phyloP scores from a whole-genome alignment of 2,888 invertebrate species.

The Hofmannophila pseudospretella region DNA sequence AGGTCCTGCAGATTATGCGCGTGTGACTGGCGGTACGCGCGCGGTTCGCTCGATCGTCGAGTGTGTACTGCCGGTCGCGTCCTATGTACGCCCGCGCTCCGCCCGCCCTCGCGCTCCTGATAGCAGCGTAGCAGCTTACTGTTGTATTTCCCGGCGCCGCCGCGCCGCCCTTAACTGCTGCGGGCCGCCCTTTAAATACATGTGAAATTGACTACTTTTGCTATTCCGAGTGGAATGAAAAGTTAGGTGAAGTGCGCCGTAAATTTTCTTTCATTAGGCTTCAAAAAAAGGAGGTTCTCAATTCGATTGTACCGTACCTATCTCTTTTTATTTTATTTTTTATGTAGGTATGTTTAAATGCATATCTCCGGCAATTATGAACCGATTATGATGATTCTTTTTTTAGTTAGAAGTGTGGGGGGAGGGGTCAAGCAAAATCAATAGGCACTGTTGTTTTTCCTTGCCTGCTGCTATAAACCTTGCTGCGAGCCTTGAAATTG shows the following conservation, averaged over 20 bases:
- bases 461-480: too few relatives aligned
- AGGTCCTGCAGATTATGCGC: constrained; percentile 36
- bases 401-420: too few relatives aligned
- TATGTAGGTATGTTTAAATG: too few relatives aligned
- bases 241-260: constrained; percentile 4
- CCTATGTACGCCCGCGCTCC: constrained; percentile 26
- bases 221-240: constrained; percentile 18
- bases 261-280: too few relatives aligned
- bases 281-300: too few relatives aligned
- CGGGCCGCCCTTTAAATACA: constrained; percentile 14
- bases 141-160: constrained; percentile 29
- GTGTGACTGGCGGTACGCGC: constrained; percentile 38
- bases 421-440: too few relatives aligned
- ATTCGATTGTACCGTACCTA: too few relatives aligned
- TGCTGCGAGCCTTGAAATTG: too few relatives aligned
- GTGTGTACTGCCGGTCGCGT: constrained; percentile 54
- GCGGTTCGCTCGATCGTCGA: constrained; percentile 50
- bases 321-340: too few relatives aligned
- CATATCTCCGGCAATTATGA: too few relatives aligned
- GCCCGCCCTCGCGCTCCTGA: constrained; percentile 29
- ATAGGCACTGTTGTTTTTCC: too few relatives aligned
- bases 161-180: constrained; percentile 23
- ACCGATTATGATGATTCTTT: too few relatives aligned
- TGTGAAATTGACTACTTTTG: constrained; percentile 24
- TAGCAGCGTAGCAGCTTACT: constrained; percentile 12